These are phyloP conservation scores for Prenolepis imparis DNA, from an alignment of 2,888 invertebrate genomes.

Conservation along the genomic window DNA sequence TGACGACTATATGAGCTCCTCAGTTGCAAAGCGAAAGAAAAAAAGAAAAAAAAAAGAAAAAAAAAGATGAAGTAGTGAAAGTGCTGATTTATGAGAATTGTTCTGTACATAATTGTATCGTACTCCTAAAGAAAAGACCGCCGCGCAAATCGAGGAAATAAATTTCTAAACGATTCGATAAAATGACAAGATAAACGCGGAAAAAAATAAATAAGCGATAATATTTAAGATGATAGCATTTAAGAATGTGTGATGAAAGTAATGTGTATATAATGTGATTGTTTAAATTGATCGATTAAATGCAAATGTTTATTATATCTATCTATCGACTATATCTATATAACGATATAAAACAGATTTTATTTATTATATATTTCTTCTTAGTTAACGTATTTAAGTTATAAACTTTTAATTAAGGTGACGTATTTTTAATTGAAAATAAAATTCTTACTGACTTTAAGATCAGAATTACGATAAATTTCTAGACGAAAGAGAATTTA, in stretches of 20 bases:
- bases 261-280: conserved; percentile 22
- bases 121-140: neutral
- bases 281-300: neutral
- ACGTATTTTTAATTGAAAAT: conserved; percentile 26
- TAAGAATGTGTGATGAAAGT: conserved; percentile 33
- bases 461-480: conserved; percentile 1
- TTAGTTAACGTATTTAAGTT: neutral
- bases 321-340: neutral
- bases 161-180: conserved; percentile 6
- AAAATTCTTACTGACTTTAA: neutral
- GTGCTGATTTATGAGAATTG: conserved; percentile 59
- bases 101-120: conserved; percentile 58
- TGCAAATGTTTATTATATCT: neutral
- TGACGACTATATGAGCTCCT: conserved; percentile 49
- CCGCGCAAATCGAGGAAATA: neutral
- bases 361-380: neutral
- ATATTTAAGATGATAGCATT: conserved; percentile 27
- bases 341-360: neutral
- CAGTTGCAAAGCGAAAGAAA: conserved; percentile 50
- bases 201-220: neutral
- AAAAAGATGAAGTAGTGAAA: conserved; percentile 31
- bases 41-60: conserved; percentile 49
- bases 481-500: neutral
- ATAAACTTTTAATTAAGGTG: conserved; percentile 14
- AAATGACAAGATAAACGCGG: neutral